Evolutionary conservation across 2,888 invertebrate species (phyloP).

Genomic region (Caenorhabditis zanzibari): DNA sequence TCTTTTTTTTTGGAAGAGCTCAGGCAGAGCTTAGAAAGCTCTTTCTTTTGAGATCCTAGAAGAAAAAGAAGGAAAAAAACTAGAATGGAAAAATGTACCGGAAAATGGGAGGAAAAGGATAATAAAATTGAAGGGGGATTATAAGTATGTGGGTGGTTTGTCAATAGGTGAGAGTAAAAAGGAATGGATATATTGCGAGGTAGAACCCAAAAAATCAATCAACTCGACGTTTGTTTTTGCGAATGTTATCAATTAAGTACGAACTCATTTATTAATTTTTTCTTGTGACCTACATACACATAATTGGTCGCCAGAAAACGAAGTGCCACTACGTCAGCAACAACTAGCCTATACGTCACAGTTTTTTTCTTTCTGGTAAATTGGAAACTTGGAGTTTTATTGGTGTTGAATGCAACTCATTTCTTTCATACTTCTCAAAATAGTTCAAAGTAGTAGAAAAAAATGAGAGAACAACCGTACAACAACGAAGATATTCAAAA

Average conservation of each 20-base stretch:
- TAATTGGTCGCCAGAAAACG: conserved; percentile 15
- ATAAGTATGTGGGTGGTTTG: conserved; percentile 16
- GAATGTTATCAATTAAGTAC: no score
- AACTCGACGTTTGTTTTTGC: no score
- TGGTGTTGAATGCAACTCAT: no score
- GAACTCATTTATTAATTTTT: no score
- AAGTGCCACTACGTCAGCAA: conserved; percentile 15
- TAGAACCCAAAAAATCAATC: not conserved
- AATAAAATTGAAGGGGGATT: not conserved
- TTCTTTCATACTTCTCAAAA: no score
- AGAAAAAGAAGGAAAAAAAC: conserved; percentile 1
- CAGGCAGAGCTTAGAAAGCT: conserved; percentile 10
- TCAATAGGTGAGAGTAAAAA: not conserved
- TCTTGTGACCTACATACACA: not conserved
- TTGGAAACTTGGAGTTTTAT: no score
- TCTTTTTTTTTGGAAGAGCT: not conserved
- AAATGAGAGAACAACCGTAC: no score
- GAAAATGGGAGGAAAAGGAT: conserved; percentile 1
- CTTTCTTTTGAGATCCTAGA: not conserved
- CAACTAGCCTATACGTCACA: conserved; percentile 8
- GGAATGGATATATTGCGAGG: not conserved
- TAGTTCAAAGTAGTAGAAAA: no score
- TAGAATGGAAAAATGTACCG: not conserved
- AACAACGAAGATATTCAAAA: no score
- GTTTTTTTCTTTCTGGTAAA: no score